phyloP scores from a whole-genome alignment of 2,888 invertebrate species.

The Lasioglossum figueresi region DNA sequence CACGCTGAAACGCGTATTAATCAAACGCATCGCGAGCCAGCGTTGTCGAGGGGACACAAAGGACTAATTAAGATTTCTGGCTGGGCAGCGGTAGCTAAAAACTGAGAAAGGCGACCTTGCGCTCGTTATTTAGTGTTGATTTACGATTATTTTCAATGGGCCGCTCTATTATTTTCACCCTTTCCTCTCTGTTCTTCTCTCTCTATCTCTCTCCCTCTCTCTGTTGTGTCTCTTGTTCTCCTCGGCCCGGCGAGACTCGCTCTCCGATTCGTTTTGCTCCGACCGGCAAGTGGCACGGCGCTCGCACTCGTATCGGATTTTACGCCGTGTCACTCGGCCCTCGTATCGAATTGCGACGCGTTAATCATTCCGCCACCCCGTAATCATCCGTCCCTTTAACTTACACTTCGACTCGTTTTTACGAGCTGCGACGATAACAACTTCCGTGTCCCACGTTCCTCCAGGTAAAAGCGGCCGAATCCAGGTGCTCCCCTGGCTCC shows the following conservation, averaged over 20 bases:
- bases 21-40: conserved; percentile 63
- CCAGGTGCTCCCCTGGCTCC: neutral
- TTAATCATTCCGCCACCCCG: conserved; percentile 14
- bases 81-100: conserved; percentile 20
- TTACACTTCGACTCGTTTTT: conserved; percentile 2
- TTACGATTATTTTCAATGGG: conserved; percentile 67
- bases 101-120: conserved; percentile 61
- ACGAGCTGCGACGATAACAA: neutral
- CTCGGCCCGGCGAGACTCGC: neutral
- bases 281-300: conserved; percentile 26
- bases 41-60: conserved; percentile 57
- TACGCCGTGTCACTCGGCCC: conserved; percentile 13
- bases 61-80: conserved; percentile 73
- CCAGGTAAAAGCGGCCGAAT: neutral
- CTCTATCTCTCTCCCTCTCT: neutral
- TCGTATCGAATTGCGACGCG: conserved; percentile 11
- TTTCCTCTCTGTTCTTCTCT: neutral
- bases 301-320: conserved; percentile 19
- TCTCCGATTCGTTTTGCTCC: neutral
- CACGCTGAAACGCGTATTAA: conserved; percentile 68
- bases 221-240: neutral
- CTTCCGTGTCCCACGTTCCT: conserved; percentile 5
- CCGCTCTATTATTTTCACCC: conserved; percentile 42
- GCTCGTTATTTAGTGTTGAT: conserved; percentile 68
- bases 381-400: conserved; percentile 8